These are phyloP conservation scores for Mesochorus sp. DNA, from an alignment of 2,888 invertebrate genomes.

Conservation along the genomic window DNA sequence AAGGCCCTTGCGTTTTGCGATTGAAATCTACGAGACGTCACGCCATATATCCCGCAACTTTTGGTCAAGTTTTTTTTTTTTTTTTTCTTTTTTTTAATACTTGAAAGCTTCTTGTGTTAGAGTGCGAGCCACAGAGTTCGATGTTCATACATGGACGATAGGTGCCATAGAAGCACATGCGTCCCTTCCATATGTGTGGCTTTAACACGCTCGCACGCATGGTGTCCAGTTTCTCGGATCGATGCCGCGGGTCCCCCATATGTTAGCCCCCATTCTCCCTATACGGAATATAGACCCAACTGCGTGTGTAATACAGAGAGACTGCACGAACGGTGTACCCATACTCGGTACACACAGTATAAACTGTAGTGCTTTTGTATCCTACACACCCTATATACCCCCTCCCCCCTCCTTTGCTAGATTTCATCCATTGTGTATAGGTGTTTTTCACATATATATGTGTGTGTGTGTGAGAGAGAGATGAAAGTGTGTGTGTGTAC, in stretches of 20 bases:
- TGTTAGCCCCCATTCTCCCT: conserved; percentile 32
- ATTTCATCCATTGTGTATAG: conserved; percentile 1
- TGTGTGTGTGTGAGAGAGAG: neutral
- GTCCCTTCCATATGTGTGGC: conserved; percentile 42
- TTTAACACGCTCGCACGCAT: conserved; percentile 51
- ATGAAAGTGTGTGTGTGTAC: neutral
- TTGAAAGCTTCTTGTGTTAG: no score
- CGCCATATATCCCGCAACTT: no score
- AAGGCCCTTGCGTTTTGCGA: no score
- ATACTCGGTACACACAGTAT: conserved; percentile 4
- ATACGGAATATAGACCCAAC: conserved; percentile 50
- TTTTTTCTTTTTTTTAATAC: no score
- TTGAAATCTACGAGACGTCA: no score
- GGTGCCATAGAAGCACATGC: neutral
- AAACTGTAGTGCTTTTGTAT: conserved; percentile 26
- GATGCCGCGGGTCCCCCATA: conserved; percentile 41
- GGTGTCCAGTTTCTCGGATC: conserved; percentile 63
- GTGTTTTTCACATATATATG: conserved; percentile 3
- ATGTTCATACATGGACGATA: neutral
- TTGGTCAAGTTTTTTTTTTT: no score
- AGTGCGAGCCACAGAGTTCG: neutral
- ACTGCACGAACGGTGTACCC: conserved; percentile 11
- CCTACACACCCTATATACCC: neutral
- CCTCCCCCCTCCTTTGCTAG: neutral
- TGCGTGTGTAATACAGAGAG: conserved; percentile 28